phyloP scores from a whole-genome alignment of 2,888 invertebrate genomes.

The Piscicola geometra region DNA sequence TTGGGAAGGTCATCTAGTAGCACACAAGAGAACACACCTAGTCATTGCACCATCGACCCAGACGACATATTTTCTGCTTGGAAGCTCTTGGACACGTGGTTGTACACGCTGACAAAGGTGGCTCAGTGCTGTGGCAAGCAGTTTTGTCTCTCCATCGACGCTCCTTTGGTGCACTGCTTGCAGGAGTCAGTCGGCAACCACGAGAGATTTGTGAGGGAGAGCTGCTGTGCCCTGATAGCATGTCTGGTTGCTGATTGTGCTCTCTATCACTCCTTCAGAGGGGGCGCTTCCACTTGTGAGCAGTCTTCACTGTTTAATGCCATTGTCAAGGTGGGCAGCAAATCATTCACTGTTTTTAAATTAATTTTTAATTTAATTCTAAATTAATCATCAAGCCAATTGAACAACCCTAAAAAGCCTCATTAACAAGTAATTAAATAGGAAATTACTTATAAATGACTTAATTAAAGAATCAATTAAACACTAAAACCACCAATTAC shows the following conservation, averaged over 20 bases:
- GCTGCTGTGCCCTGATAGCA: neutral
- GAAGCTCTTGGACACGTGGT: constrained; percentile 28
- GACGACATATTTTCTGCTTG: too few species aligned
- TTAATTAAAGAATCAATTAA: too few species aligned
- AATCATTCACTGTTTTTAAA: too few species aligned
- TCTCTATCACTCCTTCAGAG: neutral
- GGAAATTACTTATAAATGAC: too few species aligned
- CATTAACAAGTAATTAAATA: too few species aligned
- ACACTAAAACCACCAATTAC: too few species aligned
- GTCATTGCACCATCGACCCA: neutral
- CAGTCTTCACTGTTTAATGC: neutral
- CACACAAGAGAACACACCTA: too few species aligned
- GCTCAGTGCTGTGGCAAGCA: neutral
- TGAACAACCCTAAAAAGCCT: too few species aligned
- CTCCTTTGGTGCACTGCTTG: neutral
- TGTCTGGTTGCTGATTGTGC: constrained; percentile 16
- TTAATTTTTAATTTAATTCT: too few species aligned
- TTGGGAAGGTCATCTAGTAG: neutral
- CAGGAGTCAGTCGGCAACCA: neutral
- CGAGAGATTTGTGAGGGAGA: constrained; percentile 26
- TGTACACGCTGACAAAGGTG: constrained; percentile 9
- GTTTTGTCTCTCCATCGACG: constrained; percentile 4
- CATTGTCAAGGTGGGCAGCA: neutral
- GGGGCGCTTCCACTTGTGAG: too few species aligned
- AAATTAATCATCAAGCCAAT: too few species aligned